Conservation (phyloP, 1,140 invertebrate species). For the Rhopalosiphum maidis region DNA sequence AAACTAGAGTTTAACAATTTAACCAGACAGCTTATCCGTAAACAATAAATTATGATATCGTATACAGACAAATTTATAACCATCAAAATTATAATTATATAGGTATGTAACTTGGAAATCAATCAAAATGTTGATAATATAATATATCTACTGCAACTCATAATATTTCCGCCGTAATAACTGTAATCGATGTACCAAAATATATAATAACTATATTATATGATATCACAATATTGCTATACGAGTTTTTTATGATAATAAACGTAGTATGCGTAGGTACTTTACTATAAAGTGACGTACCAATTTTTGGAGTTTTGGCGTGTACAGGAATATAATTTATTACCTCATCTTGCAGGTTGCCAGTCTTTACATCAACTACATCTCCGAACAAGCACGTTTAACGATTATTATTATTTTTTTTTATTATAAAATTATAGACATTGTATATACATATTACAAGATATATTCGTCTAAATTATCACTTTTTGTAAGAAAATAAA, state of each 20-base stretch:
- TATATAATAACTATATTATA: neutral
- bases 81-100: neutral
- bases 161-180: neutral
- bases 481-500: neutral
- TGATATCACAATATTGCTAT: neutral
- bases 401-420: neutral
- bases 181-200: neutral
- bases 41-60: neutral
- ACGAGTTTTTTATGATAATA: neutral
- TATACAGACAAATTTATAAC: neutral
- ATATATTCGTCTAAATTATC: neutral
- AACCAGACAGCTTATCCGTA: neutral
- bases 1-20: neutral
- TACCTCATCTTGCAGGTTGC: neutral
- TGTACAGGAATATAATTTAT: neutral
- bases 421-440: constrained; percentile 9
- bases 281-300: neutral
- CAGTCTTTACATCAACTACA: neutral
- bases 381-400: neutral
- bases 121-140: constrained; percentile 24
- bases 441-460: neutral
- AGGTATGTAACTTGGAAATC: neutral
- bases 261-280: neutral
- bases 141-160: neutral
- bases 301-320: constrained; percentile 2